phyloP scores from a whole-genome alignment of 2,113 vertebrate species.

The Crotalus tigris region DNA sequence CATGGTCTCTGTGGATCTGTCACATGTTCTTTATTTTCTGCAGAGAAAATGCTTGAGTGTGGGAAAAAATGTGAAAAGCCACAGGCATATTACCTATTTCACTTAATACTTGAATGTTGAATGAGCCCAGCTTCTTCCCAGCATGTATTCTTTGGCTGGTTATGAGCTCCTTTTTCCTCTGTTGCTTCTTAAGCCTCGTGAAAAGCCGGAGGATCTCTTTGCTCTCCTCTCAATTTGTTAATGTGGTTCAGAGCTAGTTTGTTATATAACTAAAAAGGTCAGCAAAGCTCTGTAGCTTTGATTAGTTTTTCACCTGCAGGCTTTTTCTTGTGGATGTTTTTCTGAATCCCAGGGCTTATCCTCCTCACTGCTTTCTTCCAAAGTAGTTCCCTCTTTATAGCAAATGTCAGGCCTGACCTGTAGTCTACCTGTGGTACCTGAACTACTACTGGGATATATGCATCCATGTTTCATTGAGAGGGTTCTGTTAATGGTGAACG shows the following conservation, averaged over 20 bases:
- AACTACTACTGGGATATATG: not conserved
- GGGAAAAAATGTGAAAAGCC: not conserved
- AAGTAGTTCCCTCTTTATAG: too few relatives aligned
- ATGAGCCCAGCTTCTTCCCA: not conserved
- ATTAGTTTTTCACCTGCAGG: not conserved
- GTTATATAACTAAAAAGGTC: slow-evolving; percentile 55
- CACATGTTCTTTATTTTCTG: not conserved
- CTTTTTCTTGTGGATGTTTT: not conserved
- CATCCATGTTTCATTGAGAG: not conserved
- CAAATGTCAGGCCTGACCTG: not conserved
- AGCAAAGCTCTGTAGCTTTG: slow-evolving; percentile 22
- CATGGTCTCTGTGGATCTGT: not conserved
- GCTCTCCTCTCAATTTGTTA: slow-evolving; percentile 61
- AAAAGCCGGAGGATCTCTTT: slow-evolving; percentile 55
- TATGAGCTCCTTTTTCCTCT: not conserved
- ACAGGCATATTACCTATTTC: not conserved
- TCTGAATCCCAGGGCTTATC: not conserved
- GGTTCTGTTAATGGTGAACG: not conserved
- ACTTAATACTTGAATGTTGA: not conserved
- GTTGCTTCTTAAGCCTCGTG: not conserved
- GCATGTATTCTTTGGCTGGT: not conserved
- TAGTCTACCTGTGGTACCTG: not conserved
- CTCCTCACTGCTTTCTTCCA: not conserved
- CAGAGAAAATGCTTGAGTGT: not conserved
- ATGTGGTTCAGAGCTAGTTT: slow-evolving; percentile 54